A percentile compares a stretch with the other conserved stretches of the same genome.
Evolutionary conservation across 23 tunicate species (phyloP).

Genomic region (Trididemnum clinides): DNA sequence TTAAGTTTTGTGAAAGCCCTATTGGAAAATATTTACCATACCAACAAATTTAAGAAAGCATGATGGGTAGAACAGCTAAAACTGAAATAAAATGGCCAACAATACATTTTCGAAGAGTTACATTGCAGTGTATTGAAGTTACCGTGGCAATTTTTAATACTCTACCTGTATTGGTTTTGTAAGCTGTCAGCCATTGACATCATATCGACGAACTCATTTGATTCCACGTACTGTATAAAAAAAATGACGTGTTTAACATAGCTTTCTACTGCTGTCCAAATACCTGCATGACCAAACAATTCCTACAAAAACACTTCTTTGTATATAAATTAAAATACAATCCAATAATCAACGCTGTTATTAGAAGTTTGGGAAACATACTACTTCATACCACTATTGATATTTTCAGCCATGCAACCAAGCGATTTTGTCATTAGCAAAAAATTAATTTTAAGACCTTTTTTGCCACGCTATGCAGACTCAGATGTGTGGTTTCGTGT

Average conservation of each 20-base stretch:
- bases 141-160: neutral
- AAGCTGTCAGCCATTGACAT: neutral
- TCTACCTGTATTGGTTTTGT: conserved; percentile 20
- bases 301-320: no score
- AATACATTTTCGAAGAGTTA: no score
- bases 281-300: no score
- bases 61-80: neutral
- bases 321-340: no score
- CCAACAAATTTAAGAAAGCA: neutral
- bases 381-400: no score
- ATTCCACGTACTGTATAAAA: conserved; percentile 9
- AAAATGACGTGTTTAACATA: neutral
- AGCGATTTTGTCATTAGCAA: no score
- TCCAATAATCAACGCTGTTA: no score
- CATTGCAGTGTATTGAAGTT: neutral
- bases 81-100: no score
- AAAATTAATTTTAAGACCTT: no score
- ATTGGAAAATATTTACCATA: neutral
- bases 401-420: neutral
- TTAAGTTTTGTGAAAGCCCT: neutral
- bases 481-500: no score
- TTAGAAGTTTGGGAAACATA: no score
- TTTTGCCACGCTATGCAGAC: no score
- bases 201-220: neutral
- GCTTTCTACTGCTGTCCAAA: neutral